Percentiles rank a stretch among this genome's conserved stretches.
Evolutionary conservation across 2,888 invertebrate species (phyloP).

Genomic region (Drosophila sordidapex): DNA sequence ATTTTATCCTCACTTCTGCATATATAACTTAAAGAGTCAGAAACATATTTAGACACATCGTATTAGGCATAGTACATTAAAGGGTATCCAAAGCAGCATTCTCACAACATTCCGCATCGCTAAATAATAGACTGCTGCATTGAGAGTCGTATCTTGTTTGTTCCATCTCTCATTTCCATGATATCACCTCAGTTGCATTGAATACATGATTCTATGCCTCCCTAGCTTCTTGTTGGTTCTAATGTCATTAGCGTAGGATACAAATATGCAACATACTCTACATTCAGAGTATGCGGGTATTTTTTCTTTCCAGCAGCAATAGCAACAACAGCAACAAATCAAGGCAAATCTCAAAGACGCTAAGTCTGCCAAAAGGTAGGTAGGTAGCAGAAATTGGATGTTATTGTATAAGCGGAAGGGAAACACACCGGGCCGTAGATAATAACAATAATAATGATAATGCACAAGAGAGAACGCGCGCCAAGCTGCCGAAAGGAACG

Average conservation of each 20-base stretch:
- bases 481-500: constrained; percentile 43
- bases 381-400: constrained; percentile 79
- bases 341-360: constrained; percentile 55
- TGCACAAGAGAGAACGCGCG: constrained; percentile 63
- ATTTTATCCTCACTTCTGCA: neutral
- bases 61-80: neutral
- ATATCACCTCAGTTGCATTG: constrained; percentile 11
- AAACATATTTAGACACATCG: neutral
- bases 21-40: neutral
- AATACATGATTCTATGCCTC: neutral
- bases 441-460: constrained; percentile 74
- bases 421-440: constrained; percentile 82
- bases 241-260: constrained; percentile 67
- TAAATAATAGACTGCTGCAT: neutral
- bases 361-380: constrained; percentile 41
- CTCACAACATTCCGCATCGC: neutral
- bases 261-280: constrained; percentile 67
- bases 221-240: constrained; percentile 11
- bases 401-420: constrained; percentile 77
- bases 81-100: neutral
- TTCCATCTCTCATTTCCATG: constrained; percentile 2
- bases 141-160: neutral
- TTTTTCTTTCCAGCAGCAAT: constrained; percentile 26
- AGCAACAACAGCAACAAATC: constrained; percentile 50
- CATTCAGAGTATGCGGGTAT: constrained; percentile 68